Evolutionary conservation across 2,888 invertebrate species (phyloP).

Genomic region (Chromoteleia sp.): DNA sequence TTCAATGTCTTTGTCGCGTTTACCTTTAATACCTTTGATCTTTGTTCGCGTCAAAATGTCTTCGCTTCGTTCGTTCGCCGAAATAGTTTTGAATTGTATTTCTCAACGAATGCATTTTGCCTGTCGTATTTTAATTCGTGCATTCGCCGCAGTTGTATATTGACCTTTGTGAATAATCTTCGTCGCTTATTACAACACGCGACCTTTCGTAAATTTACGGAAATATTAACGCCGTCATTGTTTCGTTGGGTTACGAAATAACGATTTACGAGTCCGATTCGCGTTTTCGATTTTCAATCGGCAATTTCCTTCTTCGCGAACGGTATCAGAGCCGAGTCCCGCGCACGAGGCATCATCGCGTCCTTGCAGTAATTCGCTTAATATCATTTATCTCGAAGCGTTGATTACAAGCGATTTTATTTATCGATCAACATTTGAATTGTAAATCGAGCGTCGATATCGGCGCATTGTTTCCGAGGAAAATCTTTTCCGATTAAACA

Average conservation of each 20-base stretch:
- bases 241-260: constrained; percentile 43
- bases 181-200: constrained; percentile 48
- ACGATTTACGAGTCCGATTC: constrained; percentile 37
- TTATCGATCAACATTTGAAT: constrained; percentile 33
- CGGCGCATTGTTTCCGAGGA: constrained; percentile 9
- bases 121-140: constrained; percentile 29
- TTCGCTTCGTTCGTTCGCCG: constrained; percentile 14
- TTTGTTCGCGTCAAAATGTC: constrained; percentile 39
- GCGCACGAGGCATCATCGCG: neutral
- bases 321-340: neutral
- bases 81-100: constrained; percentile 49
- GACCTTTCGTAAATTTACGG: constrained; percentile 64
- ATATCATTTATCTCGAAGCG: constrained; percentile 28
- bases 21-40: constrained; percentile 56
- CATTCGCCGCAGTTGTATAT: constrained; percentile 33
- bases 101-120: neutral
- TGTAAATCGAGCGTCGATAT: constrained; percentile 3
- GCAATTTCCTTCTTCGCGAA: constrained; percentile 12
- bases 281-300: constrained; percentile 39
- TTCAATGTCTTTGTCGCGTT: constrained; percentile 46
- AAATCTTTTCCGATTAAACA: constrained; percentile 1
- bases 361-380: constrained; percentile 25
- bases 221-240: constrained; percentile 57
- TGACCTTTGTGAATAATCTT: constrained; percentile 56
- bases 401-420: constrained; percentile 9